A percentile compares a stretch with the other conserved stretches of the same genome.
phyloP scores from a whole-genome alignment of 1,140 invertebrate species.

The Lepidurus apus region DNA sequence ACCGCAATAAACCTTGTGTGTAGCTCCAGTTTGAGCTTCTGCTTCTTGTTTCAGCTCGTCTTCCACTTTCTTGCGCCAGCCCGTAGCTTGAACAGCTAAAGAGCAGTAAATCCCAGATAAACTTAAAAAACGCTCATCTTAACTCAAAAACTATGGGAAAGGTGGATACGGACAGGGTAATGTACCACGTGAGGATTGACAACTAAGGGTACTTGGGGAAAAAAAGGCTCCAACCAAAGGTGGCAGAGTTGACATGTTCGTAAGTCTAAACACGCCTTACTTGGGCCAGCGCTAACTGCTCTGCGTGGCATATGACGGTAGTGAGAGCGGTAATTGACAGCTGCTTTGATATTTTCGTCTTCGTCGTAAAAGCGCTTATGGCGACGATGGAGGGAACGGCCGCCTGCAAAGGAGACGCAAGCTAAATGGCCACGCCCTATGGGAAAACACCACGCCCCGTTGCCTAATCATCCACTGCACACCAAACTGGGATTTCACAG shows the following conservation, averaged over 20 bases:
- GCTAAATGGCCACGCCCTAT: slow-evolving; percentile 26
- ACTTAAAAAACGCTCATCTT: no score
- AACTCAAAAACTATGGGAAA: no score
- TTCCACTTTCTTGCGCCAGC: neutral
- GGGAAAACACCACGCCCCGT: neutral
- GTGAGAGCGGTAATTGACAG: slow-evolving; percentile 23
- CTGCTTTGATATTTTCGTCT: slow-evolving; percentile 21
- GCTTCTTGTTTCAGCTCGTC: neutral
- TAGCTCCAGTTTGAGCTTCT: neutral
- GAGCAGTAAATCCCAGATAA: neutral
- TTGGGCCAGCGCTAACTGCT: slow-evolving; percentile 26
- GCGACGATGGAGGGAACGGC: neutral
- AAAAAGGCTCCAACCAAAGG: neutral
- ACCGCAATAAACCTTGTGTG: neutral
- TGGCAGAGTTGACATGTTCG: neutral
- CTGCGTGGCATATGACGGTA: slow-evolving; percentile 26
- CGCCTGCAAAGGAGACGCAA: slow-evolving; percentile 22
- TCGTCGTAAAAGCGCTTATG: slow-evolving; percentile 21
- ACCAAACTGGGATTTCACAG: neutral
- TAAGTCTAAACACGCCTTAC: neutral
- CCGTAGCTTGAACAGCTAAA: slow-evolving; percentile 8
- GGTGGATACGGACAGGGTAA: no score
- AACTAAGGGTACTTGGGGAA: neutral
- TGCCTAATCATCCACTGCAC: slow-evolving; percentile 5
- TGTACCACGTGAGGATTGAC: neutral